Percentiles rank a stretch among this genome's conserved stretches.
Conservation (phyloP, 2,888 invertebrate species). For the Phyto melanocephala region DNA sequence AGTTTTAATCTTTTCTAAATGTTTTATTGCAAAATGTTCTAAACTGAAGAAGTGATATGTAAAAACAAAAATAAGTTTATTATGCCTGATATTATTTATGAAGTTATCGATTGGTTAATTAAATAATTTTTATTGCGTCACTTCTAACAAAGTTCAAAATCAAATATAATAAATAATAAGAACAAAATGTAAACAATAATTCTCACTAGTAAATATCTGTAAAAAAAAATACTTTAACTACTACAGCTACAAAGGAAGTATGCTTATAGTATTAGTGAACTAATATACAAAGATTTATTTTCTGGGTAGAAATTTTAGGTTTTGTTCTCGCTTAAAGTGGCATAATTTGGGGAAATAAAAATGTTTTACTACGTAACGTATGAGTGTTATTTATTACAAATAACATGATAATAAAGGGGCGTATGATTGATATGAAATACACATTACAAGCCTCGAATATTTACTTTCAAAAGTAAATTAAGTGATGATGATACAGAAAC, state of each 20-base stretch:
- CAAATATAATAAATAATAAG: neutral
- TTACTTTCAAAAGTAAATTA: too few species aligned
- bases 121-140: constrained; percentile 43
- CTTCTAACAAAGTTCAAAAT: constrained; percentile 1
- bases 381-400: neutral
- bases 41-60: neutral
- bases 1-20: neutral
- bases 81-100: neutral
- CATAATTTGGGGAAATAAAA: too few species aligned
- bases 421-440: neutral
- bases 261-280: neutral
- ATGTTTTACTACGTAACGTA: neutral
- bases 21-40: neutral
- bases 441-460: too few species aligned
- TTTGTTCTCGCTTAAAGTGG: too few species aligned
- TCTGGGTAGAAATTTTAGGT: too few species aligned
- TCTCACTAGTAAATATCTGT: neutral
- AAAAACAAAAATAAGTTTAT: neutral
- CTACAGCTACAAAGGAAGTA: neutral
- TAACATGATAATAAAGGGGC: neutral
- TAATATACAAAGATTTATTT: too few species aligned
- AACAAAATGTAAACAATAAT: neutral
- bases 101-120: constrained; percentile 50
- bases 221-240: neutral
- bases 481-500: too few species aligned